phyloP scores from a whole-genome alignment of 1,140 invertebrate genomes.

The Lepeophtheirus salmonis region DNA sequence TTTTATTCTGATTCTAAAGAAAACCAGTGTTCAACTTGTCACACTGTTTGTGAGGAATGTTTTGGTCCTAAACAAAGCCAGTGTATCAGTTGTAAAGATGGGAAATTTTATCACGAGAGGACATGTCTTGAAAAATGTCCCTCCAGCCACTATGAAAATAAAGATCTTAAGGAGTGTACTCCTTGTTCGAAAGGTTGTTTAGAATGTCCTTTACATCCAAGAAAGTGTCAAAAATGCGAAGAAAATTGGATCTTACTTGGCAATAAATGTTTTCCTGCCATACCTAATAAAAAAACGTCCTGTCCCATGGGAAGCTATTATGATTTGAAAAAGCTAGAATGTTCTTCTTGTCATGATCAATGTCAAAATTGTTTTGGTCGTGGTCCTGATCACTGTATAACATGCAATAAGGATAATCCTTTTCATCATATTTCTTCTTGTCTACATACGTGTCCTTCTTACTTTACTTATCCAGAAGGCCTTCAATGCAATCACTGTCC shows the following conservation, averaged over 20 bases:
- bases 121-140: neutral
- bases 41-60: neutral
- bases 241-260: neutral
- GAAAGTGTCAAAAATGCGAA: neutral
- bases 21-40: neutral
- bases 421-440: neutral
- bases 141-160: neutral
- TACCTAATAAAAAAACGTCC: neutral
- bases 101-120: neutral
- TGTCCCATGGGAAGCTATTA: neutral
- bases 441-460: neutral
- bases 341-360: neutral
- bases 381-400: neutral
- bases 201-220: neutral
- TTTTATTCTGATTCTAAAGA: neutral
- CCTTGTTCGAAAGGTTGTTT: constrained; percentile 2
- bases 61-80: neutral
- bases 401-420: neutral
- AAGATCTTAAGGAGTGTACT: neutral
- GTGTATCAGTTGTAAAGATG: neutral
- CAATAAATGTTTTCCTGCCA: neutral
- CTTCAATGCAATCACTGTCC: neutral
- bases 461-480: neutral
- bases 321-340: neutral
- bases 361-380: neutral